Evolutionary conservation across 1,140 invertebrate species (phyloP), one percentile per base, ranked within the genome.

Genomic region (Sesamia nonagrioides): DNA sequence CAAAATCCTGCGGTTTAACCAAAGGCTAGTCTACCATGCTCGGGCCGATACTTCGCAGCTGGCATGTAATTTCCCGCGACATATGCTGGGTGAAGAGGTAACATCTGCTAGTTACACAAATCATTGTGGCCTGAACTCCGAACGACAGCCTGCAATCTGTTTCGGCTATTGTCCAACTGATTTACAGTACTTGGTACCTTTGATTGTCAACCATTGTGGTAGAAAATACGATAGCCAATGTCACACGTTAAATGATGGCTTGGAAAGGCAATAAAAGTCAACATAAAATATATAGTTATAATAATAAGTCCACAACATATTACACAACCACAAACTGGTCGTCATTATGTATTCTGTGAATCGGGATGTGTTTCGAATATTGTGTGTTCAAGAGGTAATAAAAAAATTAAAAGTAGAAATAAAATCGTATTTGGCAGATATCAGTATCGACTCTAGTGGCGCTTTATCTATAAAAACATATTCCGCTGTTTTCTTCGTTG

Each of bases 61-160:
- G 68, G 21, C 58, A 63, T 66, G 77, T 73, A 73, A 79, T 79
- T 79, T 73, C 45, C 56, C 69, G 58, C 72, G 50, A 17, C 63
- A 42, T 11, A 68, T 80, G 61, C 54, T 60, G 50, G 77, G 18
- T 73, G 54, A 78, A 58, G 33, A 48, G 17, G 54, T 79, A 72
- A 45, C 72, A 75, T 63, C 68, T 75, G 72, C 42, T 75, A 50
- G 72, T 79, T 58, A 58, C 50, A 79, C 72, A 69, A 79, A 75
- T 79, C 61, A 68, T 40, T 75, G 72, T 79, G 71, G 50, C 52
- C 68, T 54, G 52, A 75, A 45, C 56, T 76, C 75, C 73, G 79
- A 80, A 80, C 69, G 74, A 68, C 79, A 72, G 48, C n/a, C 48
- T 74, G 73, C 50, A 80, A 77, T 77, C 79, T 77, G 73, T 80